Conservation (phyloP, 2,113 vertebrate genomes). For the Campylomormyrus tamandua region DNA sequence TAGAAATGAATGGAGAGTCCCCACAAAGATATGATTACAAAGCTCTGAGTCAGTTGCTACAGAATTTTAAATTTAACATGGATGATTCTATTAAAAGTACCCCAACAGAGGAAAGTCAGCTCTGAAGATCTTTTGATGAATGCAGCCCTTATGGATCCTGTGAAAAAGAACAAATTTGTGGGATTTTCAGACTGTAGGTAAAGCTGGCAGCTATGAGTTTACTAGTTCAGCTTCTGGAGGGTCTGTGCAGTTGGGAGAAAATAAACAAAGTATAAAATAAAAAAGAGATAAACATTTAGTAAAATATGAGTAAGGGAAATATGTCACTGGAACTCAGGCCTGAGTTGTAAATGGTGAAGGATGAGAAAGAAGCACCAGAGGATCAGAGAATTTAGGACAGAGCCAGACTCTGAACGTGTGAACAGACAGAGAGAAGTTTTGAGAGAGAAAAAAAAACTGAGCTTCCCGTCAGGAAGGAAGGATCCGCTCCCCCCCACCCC, state of each 20-base stretch:
- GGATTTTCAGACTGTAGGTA: neutral
- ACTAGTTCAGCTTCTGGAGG: neutral
- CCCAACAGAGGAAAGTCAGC: neutral
- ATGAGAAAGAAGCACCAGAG: neutral
- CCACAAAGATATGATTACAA: too few relatives aligned
- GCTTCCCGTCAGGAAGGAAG: neutral
- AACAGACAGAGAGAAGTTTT: neutral
- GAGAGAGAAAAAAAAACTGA: neutral
- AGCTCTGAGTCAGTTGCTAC: neutral
- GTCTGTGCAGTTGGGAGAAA: neutral
- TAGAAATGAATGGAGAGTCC: too few relatives aligned
- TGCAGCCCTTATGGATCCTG: neutral
- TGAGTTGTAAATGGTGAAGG: neutral
- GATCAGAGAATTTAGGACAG: neutral
- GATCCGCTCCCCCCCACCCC: neutral
- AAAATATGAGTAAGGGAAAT: neutral
- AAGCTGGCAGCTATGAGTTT: neutral
- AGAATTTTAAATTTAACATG: neutral
- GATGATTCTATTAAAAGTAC: neutral
- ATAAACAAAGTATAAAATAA: neutral
- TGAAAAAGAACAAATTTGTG: neutral
- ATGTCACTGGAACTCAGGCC: neutral
- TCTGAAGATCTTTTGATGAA: neutral
- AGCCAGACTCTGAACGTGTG: neutral
- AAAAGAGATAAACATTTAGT: neutral